phyloP scores from a whole-genome alignment of 2,888 invertebrate species.

The Latheticus oryzae region DNA sequence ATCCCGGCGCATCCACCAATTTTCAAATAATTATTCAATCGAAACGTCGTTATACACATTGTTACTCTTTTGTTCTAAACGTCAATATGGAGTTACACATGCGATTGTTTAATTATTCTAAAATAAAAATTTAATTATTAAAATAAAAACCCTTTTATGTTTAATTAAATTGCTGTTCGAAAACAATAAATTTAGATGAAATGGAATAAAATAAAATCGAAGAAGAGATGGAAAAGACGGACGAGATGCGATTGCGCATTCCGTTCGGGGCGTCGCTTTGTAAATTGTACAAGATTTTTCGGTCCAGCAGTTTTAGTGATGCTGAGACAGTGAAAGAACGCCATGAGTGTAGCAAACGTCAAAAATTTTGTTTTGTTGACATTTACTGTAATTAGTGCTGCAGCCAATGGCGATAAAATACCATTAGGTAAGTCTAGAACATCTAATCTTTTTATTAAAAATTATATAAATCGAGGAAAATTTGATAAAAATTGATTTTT shows the following conservation, averaged over 20 bases:
- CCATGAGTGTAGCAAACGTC: slow-evolving; percentile 57
- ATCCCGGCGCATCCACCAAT: too few relatives aligned
- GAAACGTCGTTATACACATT: too few relatives aligned
- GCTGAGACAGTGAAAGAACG: slow-evolving; percentile 61
- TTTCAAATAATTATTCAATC: too few relatives aligned
- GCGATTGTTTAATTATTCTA: too few relatives aligned
- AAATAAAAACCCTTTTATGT: too few relatives aligned
- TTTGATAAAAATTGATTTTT: background rate
- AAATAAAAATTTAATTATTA: too few relatives aligned
- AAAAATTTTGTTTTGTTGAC: slow-evolving; percentile 56
- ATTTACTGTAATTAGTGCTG: slow-evolving; percentile 50
- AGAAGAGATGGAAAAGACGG: slow-evolving; percentile 48
- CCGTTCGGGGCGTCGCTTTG: slow-evolving; percentile 60
- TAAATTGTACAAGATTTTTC: too few relatives aligned
- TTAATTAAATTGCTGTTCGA: too few relatives aligned
- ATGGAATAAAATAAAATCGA: too few relatives aligned
- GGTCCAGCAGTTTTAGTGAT: slow-evolving; percentile 62
- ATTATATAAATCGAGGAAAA: background rate
- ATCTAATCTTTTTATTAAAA: background rate
- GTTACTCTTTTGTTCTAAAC: too few relatives aligned
- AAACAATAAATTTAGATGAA: too few relatives aligned
- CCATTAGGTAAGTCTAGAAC: slow-evolving; percentile 59
- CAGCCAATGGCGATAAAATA: slow-evolving; percentile 61
- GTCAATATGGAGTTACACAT: too few relatives aligned
- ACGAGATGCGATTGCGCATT: slow-evolving; percentile 56